These are phyloP conservation scores for Melanotaenia duboulayi DNA, from an alignment of 2,113 vertebrate species.

Conservation along the genomic window DNA sequence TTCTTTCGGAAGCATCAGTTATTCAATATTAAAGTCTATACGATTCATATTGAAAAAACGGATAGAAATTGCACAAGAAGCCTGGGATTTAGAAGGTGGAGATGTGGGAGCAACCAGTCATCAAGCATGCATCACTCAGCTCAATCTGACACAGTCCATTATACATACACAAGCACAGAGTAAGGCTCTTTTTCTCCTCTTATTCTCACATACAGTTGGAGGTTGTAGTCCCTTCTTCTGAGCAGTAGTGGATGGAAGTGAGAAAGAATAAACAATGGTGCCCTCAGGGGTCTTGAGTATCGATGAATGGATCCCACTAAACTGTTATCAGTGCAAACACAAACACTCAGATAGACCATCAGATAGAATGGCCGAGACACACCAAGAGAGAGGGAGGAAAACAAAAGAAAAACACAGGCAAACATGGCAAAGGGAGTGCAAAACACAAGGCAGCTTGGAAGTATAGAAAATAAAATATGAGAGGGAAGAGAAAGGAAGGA, in stretches of 20 bases:
- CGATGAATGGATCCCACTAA: conserved; percentile 61
- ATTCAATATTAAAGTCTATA: conserved; percentile 38
- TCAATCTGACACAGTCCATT: conserved; percentile 13
- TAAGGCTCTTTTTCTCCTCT: neutral
- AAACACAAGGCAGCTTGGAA: conserved; percentile 1
- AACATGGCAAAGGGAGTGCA: conserved; percentile 10
- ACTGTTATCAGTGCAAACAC: conserved; percentile 71
- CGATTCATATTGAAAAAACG: conserved; percentile 25
- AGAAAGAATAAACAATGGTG: conserved; percentile 61
- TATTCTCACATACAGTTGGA: conserved; percentile 46
- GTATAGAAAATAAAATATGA: neutral
- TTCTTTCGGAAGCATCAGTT: conserved; percentile 26
- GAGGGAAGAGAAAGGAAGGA: neutral
- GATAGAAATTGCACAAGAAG: conserved; percentile 28
- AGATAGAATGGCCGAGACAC: conserved; percentile 45
- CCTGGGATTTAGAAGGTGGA: conserved; percentile 36
- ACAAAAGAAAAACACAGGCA: conserved; percentile 11
- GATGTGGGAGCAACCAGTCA: conserved; percentile 34
- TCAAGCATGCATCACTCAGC: conserved; percentile 43
- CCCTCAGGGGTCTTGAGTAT: conserved; percentile 63
- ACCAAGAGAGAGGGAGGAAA: neutral
- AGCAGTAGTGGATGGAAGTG: conserved; percentile 32
- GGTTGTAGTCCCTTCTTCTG: conserved; percentile 14
- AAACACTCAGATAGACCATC: conserved; percentile 60
- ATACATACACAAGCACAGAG: conserved; percentile 8